Evolutionary conservation across 2,113 vertebrate genomes (phyloP), one percentile per base, ranked within the genome.

Genomic region (Pseudopipra pipra): DNA sequence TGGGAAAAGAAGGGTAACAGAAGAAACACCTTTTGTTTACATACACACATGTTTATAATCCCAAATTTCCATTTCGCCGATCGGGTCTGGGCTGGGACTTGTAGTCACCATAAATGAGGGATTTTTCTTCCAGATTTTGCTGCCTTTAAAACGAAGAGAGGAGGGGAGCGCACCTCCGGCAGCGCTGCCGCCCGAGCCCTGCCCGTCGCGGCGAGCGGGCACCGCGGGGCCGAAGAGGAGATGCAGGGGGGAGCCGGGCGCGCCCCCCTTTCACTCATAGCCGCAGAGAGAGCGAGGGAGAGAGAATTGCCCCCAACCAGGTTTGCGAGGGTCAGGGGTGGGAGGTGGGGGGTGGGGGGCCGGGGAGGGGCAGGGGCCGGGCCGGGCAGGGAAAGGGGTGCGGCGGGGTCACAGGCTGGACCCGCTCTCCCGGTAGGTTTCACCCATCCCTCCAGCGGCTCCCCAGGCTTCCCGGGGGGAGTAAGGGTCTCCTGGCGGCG

Each of bases 21-120:
- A 97, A 97, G 91, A 98, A 98, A 98, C 98, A 98, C 98, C 98
- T 98, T 98, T 98, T 98, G 97, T 98, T 98, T 98, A 97, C 97
- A 97, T 95, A 97, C 95, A 97, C 96, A 97, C 95, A 97, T 96
- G 97, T 97, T 97, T 97, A 94, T 96, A 97, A 96, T 97, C 97
- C 95, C 93, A 88, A 96, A 98, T 97, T 98, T 98, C 97, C 95
- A 95, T 98, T 97, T 98, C 93, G 94, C 95, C 84, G 92, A 97
- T 96, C 92, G 93, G 95, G 95, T 95, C 91, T 79, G 94, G 97
- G 91, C 68, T 91, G 94, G 91, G 95, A 95, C 93, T 93, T 92
- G 81, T 52, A 97, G 94, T 89, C 96, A 83, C 92, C 95, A 96
- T 97, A 97, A 97, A 96, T 91, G 90, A 97, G 97, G 96, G 97